A percentile compares a stretch with the other conserved stretches of the same genome.
These are phyloP conservation scores for Hirundichthys speculiger DNA, from an alignment of 2,113 vertebrate species.

Conservation along the genomic window DNA sequence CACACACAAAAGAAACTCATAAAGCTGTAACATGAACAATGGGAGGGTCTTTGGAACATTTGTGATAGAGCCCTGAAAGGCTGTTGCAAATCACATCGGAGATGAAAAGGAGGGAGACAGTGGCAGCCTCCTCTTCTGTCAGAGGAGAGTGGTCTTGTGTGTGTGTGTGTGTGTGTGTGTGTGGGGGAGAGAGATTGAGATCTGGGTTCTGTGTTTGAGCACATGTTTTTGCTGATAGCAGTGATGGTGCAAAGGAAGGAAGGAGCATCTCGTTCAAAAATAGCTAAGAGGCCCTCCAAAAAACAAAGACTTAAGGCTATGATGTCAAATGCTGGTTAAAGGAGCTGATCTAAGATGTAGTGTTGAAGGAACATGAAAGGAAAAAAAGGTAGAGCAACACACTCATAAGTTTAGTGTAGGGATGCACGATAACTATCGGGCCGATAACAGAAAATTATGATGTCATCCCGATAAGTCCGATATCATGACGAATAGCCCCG, in stretches of 20 bases:
- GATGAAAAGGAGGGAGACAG: slow-evolving; percentile 53
- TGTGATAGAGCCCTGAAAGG: slow-evolving; percentile 56
- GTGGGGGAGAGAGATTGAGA: slow-evolving; percentile 39
- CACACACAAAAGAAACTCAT: slow-evolving; percentile 66
- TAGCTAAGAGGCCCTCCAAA: no score
- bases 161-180: slow-evolving; percentile 13
- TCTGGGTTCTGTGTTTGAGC: slow-evolving; percentile 12
- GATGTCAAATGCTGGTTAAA: no score
- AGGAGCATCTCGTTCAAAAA: neutral
- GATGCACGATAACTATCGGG: no score
- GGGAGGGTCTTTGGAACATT: slow-evolving; percentile 48
- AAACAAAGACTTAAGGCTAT: no score
- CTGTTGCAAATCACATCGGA: slow-evolving; percentile 57
- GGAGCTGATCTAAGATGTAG: slow-evolving; percentile 9
- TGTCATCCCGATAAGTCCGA: no score
- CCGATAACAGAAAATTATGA: no score
- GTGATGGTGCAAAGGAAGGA: slow-evolving; percentile 15
- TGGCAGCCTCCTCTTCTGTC: slow-evolving; percentile 35
- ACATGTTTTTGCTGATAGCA: slow-evolving; percentile 13
- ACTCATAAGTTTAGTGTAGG: neutral
- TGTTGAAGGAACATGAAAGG: slow-evolving; percentile 24
- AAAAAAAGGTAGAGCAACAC: neutral
- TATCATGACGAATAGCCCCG: no score
- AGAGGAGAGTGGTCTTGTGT: slow-evolving; percentile 15
- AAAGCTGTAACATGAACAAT: slow-evolving; percentile 60